Conservation (phyloP, 2,888 invertebrate genomes). For the Mythimna impura region DNA sequence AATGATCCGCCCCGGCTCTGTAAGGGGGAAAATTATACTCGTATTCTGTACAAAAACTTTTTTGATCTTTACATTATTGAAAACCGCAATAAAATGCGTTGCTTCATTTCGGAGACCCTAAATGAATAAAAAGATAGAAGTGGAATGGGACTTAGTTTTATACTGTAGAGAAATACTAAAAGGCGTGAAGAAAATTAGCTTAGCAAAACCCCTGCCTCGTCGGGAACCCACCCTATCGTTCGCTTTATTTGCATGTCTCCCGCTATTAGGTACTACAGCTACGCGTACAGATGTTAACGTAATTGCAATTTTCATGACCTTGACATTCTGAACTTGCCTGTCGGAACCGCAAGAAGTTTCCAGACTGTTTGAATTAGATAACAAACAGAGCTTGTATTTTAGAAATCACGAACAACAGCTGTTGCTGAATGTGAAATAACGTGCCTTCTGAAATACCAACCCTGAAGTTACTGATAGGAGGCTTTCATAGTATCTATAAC, state of each 20-base stretch:
- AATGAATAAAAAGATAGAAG: no score
- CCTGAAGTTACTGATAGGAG: not conserved
- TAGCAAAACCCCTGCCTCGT: not conserved
- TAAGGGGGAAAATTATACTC: no score
- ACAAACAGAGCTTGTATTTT: constrained; percentile 22
- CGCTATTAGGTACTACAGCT: constrained; percentile 26
- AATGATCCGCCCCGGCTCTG: not conserved
- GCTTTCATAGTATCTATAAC: not conserved
- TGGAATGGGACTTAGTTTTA: no score
- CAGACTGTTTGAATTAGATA: constrained; percentile 34
- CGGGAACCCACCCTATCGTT: constrained; percentile 17
- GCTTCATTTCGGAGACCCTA: no score
- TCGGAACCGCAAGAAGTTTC: constrained; percentile 27
- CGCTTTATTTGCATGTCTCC: constrained; percentile 39
- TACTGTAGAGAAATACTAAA: not conserved
- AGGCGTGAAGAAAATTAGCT: constrained; percentile 24
- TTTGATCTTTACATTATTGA: no score
- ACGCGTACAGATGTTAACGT: constrained; percentile 34
- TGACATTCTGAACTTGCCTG: constrained; percentile 44
- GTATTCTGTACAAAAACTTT: no score
- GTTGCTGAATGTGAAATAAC: not conserved
- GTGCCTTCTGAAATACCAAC: not conserved
- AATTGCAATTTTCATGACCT: constrained; percentile 43
- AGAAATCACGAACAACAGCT: constrained; percentile 24
- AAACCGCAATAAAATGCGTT: no score